Evolutionary conservation across 2,113 vertebrate genomes (phyloP), one percentile per base, ranked within the genome.

Genomic region (Triplophysa rosa): DNA sequence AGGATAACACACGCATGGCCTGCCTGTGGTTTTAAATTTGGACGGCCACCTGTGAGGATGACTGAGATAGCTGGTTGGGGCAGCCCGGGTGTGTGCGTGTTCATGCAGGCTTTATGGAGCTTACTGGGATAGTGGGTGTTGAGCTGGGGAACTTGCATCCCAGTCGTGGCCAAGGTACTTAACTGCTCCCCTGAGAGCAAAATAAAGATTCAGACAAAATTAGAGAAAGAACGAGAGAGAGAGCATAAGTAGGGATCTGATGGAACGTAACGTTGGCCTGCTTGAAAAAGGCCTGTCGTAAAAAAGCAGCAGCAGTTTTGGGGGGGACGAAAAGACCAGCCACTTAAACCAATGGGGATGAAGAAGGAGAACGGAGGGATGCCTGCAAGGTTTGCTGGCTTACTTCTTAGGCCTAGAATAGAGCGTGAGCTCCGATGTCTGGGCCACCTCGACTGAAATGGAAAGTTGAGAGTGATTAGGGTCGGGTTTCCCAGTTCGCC

Each of bases 351-450:
- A 33, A 4, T 10, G 62, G 61, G 21, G 10, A 26, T 47, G 59
- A 42, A 29, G 21, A 77, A 62, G 67, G 24, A 17, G 52, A 73
- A 13, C 59, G 49, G 64, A 74, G 65, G 69, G 84, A 78, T 76
- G 78, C 80, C 29, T 74, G 67, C 56, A 65, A 61, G 11, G 71
- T 80, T 71, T 82, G 84, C 80, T 89, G 89, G 91, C 92, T 87
- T 88, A 83, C 82, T 81, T 87, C 1, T 65, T 26, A 19, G 19
- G 87, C 85, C 83, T 87, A 86, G 89, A 93, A 94, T 91, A 94
- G 91, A 89, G 58, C 45, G 5, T 4, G 12, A 52, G 80, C 40
- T 89, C 67, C 65, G 82, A 80, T 89, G 88, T 88, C 88, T 37
- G 77, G 69, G 65, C 74, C 69, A 2, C 0, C 40, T 58, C 61